phyloP scores from a whole-genome alignment of 2,113 vertebrate species.

The Donacobius atricapilla region DNA sequence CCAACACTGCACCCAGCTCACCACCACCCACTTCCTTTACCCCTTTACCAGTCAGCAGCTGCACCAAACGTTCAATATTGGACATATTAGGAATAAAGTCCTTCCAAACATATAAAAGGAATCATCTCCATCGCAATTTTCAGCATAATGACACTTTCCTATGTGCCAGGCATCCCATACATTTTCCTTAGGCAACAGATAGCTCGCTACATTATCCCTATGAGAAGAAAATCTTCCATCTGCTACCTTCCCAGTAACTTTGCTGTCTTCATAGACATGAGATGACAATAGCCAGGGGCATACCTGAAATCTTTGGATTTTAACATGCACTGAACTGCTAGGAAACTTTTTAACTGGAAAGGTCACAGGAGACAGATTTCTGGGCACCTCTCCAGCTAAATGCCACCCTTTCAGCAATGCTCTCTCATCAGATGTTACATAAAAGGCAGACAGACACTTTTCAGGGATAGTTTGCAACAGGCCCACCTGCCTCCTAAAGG shows the following conservation, averaged over 20 bases:
- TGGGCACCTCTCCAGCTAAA: background rate
- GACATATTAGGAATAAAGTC: background rate
- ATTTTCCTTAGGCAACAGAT: background rate
- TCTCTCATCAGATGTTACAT: background rate
- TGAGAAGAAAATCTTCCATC: background rate
- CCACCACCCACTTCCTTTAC: background rate
- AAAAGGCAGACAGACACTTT: background rate
- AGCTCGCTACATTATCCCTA: rapidly evolving
- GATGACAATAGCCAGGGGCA: background rate
- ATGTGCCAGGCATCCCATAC: background rate
- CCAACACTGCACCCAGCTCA: background rate
- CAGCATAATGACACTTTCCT: background rate
- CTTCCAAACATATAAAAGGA: background rate
- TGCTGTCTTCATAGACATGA: background rate
- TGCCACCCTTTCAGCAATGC: background rate
- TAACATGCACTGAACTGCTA: background rate
- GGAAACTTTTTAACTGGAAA: background rate
- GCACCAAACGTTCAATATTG: background rate
- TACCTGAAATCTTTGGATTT: background rate
- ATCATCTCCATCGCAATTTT: background rate
- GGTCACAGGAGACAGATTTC: background rate
- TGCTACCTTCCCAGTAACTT: background rate
- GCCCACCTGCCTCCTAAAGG: background rate
- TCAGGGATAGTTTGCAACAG: background rate
- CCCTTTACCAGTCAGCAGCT: background rate